phyloP scores from a whole-genome alignment of 2,888 invertebrate genomes.

The Plemyria rubiginata region DNA sequence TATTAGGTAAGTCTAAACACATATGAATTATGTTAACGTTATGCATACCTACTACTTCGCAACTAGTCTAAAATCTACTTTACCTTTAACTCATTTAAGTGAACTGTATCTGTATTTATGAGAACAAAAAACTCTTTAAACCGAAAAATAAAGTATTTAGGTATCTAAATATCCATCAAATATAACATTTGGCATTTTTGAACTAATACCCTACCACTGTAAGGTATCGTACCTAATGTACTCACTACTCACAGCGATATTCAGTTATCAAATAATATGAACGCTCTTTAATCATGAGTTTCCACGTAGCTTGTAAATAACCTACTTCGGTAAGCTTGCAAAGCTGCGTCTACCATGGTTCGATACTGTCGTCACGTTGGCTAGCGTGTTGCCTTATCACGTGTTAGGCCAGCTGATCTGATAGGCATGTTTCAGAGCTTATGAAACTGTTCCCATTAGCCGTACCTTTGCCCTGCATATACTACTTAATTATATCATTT shows the following conservation, averaged over 20 bases:
- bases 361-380: constrained; percentile 19
- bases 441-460: background rate
- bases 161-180: too few species aligned
- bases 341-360: constrained; percentile 18
- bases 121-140: too few species aligned
- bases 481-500: background rate
- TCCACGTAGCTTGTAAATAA: constrained; percentile 4
- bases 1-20: too few species aligned
- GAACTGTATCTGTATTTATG: too few species aligned
- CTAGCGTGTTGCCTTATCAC: constrained; percentile 13
- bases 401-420: constrained; percentile 32
- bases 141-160: too few species aligned
- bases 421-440: constrained; percentile 10
- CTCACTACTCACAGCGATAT: background rate
- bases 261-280: constrained; percentile 1
- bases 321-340: constrained; percentile 11
- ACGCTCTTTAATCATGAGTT: background rate
- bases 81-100: too few species aligned
- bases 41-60: too few species aligned
- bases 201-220: too few species aligned
- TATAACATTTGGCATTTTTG: too few species aligned
- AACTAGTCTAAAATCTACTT: too few species aligned
- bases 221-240: too few species aligned
- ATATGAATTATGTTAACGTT: too few species aligned
- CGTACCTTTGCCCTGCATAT: background rate